A percentile compares a stretch with the other conserved stretches of the same genome.
Evolutionary conservation across 2,113 vertebrate genomes (phyloP).

Genomic region (Bagarius yarrelli): DNA sequence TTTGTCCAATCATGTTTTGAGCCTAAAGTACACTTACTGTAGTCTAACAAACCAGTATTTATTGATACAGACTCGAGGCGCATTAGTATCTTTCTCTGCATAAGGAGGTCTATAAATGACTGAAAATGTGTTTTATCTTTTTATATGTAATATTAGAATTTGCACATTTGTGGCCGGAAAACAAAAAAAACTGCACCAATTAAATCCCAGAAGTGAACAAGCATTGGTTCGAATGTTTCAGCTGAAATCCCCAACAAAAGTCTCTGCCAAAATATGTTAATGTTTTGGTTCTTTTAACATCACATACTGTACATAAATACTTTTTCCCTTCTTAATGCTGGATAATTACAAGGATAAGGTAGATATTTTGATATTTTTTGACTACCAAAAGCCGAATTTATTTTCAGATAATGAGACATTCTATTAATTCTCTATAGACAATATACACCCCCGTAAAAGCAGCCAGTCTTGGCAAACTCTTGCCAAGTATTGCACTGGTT

Average conservation of each 20-base stretch:
- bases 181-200: not conserved
- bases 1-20: too few species aligned
- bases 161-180: too few species aligned
- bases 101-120: too few species aligned
- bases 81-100: too few species aligned
- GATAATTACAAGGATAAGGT: not conserved
- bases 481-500: not conserved
- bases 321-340: not conserved
- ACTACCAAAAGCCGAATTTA: not conserved
- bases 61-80: too few species aligned
- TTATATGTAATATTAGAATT: too few species aligned
- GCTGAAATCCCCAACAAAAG: not conserved
- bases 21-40: too few species aligned
- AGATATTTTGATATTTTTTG: too few species aligned
- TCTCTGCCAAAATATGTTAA: not conserved
- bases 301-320: not conserved
- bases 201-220: not conserved
- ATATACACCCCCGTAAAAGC: conserved; percentile 1
- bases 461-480: not conserved
- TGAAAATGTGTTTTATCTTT: too few species aligned
- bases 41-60: too few species aligned
- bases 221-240: not conserved
- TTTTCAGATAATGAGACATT: not conserved
- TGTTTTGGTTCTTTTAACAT: not conserved
- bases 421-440: not conserved